Percentiles rank a stretch among this genome's conserved stretches.
These are phyloP conservation scores for Mactromeris polynyma DNA, from an alignment of 2,888 invertebrate species.

Conservation along the genomic window DNA sequence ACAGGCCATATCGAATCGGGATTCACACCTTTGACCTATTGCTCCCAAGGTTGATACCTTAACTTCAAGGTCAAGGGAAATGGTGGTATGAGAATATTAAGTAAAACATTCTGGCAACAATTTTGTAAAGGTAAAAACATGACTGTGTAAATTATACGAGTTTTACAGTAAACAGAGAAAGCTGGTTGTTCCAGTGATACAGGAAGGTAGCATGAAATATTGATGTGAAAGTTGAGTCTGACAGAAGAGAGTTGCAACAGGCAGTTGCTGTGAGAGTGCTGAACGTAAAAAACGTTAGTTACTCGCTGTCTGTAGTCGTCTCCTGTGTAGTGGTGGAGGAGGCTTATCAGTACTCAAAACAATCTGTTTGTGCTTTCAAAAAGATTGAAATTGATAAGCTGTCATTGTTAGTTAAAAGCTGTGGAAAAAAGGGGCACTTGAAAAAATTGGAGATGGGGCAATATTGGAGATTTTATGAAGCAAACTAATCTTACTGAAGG, in stretches of 20 bases:
- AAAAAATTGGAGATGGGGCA: background rate
- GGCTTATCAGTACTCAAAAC: slow-evolving; percentile 28
- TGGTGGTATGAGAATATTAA: too few species aligned
- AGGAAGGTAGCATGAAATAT: slow-evolving; percentile 33
- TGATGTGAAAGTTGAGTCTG: slow-evolving; percentile 36
- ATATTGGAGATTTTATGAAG: background rate
- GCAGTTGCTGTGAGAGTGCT: background rate
- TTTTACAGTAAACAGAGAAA: background rate
- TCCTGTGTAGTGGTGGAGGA: slow-evolving; percentile 19
- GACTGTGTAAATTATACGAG: background rate
- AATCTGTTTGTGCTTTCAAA: slow-evolving; percentile 4
- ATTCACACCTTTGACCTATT: too few species aligned
- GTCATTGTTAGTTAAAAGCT: background rate
- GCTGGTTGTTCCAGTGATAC: background rate
- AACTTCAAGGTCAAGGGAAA: too few species aligned
- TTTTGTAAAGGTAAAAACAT: background rate
- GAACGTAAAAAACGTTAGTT: background rate
- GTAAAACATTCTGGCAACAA: too few species aligned
- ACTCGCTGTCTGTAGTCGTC: background rate
- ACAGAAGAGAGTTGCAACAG: slow-evolving; percentile 12
- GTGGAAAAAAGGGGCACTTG: background rate
- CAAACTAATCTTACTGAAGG: background rate
- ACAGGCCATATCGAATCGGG: too few species aligned
- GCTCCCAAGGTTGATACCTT: too few species aligned
- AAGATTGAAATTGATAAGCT: slow-evolving; percentile 6